A percentile compares a stretch with the other conserved stretches of the same genome.
Conservation (phyloP, 2,113 vertebrate genomes). For the Muscicapa adusta region DNA sequence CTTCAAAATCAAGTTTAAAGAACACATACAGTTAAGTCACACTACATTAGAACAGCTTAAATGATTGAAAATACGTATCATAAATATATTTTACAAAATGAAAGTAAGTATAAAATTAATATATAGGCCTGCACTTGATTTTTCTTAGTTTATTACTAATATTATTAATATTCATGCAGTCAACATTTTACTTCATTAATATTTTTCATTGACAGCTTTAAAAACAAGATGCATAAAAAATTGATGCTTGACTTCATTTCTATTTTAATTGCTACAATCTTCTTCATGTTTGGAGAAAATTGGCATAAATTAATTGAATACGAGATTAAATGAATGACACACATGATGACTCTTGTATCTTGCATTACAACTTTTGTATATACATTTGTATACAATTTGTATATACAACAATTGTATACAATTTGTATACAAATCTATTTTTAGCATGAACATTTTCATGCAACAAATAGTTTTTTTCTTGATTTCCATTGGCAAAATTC, state of each 20-base stretch:
- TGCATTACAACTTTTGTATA: constrained; percentile 17
- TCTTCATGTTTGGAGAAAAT: neutral
- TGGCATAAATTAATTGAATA: neutral
- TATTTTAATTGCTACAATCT: neutral
- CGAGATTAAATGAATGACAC: neutral
- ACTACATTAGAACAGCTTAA: neutral
- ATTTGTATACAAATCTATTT: neutral
- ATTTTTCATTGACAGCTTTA: neutral
- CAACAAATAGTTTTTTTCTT: neutral
- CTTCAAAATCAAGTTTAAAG: constrained; percentile 54
- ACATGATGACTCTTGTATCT: neutral
- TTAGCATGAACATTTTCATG: neutral
- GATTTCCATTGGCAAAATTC: neutral
- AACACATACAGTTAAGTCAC: constrained; percentile 33
- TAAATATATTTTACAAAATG: neutral
- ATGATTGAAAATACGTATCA: neutral
- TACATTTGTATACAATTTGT: too few relatives aligned
- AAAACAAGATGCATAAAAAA: neutral
- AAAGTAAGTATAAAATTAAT: neutral
- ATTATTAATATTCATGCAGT: neutral
- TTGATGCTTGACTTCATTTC: neutral
- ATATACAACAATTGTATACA: too few relatives aligned
- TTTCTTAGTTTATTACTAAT: neutral
- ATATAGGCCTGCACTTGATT: neutral
- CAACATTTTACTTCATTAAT: neutral